phyloP scores from a whole-genome alignment of 2,888 invertebrate species.

The Plusia festucae region DNA sequence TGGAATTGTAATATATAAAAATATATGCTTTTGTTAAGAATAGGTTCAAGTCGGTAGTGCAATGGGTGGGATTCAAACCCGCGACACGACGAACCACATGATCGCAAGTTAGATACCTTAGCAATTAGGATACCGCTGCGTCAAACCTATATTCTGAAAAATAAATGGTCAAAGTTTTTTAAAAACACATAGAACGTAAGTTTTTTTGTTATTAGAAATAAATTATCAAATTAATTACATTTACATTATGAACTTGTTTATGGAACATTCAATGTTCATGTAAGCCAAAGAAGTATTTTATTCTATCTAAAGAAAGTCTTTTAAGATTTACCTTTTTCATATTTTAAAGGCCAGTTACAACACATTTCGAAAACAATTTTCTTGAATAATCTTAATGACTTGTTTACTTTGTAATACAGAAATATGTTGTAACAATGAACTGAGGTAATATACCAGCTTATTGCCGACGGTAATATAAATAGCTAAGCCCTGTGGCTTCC shows the following conservation, averaged over 20 bases:
- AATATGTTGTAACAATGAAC: constrained; percentile 9
- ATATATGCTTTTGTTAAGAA: no score
- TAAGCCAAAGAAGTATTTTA: background rate
- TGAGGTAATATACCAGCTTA: background rate
- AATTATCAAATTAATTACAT: no score
- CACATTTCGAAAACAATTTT: constrained; percentile 39
- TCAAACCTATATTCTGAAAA: no score
- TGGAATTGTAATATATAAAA: no score
- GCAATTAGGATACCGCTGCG: no score
- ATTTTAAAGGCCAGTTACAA: constrained; percentile 14
- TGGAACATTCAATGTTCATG: background rate
- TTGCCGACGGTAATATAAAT: background rate
- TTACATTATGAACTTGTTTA: no score
- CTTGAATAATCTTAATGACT: constrained; percentile 26
- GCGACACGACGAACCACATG: no score
- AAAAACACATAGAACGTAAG: background rate
- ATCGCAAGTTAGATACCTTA: no score
- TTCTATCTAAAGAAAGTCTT: background rate
- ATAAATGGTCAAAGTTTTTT: background rate
- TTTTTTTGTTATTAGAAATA: no score
- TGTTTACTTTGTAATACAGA: constrained; percentile 22
- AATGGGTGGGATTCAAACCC: no score
- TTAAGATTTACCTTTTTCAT: background rate
- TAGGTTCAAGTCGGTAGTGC: no score
- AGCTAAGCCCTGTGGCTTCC: constrained; percentile 7